Base-by-base conservation (phyloP, 1,140 invertebrate genomes). In the Achroia grisella region DNA sequence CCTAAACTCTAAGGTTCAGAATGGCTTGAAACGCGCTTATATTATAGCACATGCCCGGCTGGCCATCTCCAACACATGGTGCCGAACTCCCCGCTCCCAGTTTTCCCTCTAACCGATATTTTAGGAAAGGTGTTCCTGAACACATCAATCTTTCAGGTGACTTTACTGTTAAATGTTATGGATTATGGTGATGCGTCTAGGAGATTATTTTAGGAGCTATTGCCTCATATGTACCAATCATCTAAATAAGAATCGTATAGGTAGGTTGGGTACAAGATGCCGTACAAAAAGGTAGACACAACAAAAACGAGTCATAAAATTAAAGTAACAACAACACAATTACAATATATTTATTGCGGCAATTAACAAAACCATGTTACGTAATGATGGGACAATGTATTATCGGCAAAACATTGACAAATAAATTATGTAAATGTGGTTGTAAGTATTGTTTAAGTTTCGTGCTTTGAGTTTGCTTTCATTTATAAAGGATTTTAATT, bases 141-240 rank as follows among this genome's bases (percentile, higher is more conserved):
- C 50, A 64, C 76, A 79, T 83, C 65, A 77, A 79, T 80, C 72
- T 77, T 78, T 79, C 70, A 79, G 56, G 63, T 65, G 63, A 70
- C 58, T 74, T 72, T 61, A 68, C 44, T 60, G 58, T 59, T 52
- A 56, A 45, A 51, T 33, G 31, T 57, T 49, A 56, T 56, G 53
- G 45, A 51, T 56, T 45, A 50, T 48, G 43, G 52, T 29, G 41
- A 44, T 53, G 48, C 31, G 40, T 17, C 44, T 43, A 34, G 23
- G 23, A 34, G 36, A 36, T 32, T 42, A 29, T 52, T 50, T 42
- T 36, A 37, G 47, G 35, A 37, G 14, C 8, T 17, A 10, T 12
- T 14, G 10, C 6, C 39, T 30, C 31, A 32, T n/a, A 41, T 31
- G 28, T 41, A 31, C 6, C 17, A 23, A 3, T 23, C 17, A 23